Conservation (phyloP, 2,888 invertebrate species). For the Nebria brevicollis region DNA sequence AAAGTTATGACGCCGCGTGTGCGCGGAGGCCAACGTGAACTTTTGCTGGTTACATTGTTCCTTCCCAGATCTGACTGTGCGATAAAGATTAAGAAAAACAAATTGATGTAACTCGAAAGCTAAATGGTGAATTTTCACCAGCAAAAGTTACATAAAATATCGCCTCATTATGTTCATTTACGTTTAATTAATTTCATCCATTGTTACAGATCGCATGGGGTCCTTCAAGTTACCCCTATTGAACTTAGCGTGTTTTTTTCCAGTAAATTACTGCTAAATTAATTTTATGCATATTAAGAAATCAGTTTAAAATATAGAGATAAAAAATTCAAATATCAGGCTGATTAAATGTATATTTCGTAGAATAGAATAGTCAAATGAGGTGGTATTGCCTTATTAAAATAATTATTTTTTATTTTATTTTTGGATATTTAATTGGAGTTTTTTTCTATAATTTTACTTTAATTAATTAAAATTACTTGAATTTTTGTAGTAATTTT, state of each 20-base stretch:
- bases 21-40: constrained; percentile 6
- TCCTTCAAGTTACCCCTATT: not conserved
- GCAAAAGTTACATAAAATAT: not conserved
- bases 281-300: not conserved
- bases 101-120: constrained; percentile 36
- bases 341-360: too few relatives aligned
- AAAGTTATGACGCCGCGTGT: constrained; percentile 38
- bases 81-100: constrained; percentile 34
- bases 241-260: not conserved
- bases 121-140: not conserved
- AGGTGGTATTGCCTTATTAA: too few relatives aligned
- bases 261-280: not conserved
- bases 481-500: too few relatives aligned
- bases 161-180: not conserved
- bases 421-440: too few relatives aligned
- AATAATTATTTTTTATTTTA: too few relatives aligned
- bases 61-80: not conserved
- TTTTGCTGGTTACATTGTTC: constrained; percentile 7
- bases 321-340: not conserved
- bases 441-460: too few relatives aligned
- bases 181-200: not conserved
- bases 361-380: too few relatives aligned
- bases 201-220: not conserved
- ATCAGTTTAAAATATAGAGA: not conserved
- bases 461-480: too few relatives aligned